phyloP scores from a whole-genome alignment of 2,888 invertebrate species.

The Nezara viridula region DNA sequence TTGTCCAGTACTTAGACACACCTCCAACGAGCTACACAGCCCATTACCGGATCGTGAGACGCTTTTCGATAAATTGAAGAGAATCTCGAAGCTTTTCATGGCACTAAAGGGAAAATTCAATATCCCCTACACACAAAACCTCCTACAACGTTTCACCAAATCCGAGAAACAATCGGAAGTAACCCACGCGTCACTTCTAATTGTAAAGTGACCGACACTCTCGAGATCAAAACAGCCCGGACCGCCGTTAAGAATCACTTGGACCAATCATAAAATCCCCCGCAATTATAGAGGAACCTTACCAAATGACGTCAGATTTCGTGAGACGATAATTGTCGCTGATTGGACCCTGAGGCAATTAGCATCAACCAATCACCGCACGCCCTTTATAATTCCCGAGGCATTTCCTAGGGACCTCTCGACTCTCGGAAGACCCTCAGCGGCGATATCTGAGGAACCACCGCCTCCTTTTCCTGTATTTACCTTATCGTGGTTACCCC shows the following conservation, averaged over 20 bases:
- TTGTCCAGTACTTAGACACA: constrained; percentile 44
- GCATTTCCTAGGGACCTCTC: constrained; percentile 50
- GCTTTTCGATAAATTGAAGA: not conserved
- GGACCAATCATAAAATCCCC: constrained; percentile 28
- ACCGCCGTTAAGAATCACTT: constrained; percentile 42
- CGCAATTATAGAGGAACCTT: constrained; percentile 51
- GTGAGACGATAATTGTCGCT: constrained; percentile 58
- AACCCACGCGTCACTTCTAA: constrained; percentile 18
- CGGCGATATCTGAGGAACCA: constrained; percentile 49
- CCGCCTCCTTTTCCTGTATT: constrained; percentile 53
- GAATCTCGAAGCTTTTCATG: not conserved
- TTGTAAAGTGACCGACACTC: not conserved
- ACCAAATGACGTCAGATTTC: constrained; percentile 54
- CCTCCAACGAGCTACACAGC: not conserved
- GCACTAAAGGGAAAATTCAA: not conserved
- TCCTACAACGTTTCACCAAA: not conserved
- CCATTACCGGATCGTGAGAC: constrained; percentile 23
- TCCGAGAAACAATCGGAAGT: constrained; percentile 4
- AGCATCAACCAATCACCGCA: constrained; percentile 52
- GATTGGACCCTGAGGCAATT: constrained; percentile 54
- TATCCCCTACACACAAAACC: not conserved
- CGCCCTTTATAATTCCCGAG: constrained; percentile 54
- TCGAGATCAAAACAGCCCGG: not conserved
- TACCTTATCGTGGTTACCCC: constrained; percentile 17
- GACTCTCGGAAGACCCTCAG: constrained; percentile 42